Base-by-base conservation (phyloP, 1,140 invertebrate species). In the Acromyrmex charruanus region DNA sequence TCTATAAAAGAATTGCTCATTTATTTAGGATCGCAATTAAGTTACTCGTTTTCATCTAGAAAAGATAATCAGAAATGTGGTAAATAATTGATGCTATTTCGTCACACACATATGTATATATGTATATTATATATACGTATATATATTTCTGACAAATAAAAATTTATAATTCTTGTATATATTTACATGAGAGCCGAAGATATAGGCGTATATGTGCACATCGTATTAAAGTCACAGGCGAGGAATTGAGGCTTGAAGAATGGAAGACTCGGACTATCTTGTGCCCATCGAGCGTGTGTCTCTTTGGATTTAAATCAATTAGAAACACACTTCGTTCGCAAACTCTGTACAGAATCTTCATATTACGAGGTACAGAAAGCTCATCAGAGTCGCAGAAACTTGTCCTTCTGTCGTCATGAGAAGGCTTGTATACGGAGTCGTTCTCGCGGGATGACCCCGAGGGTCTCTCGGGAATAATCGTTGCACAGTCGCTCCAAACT, bases 181-280 rank as follows among this genome's bases (percentile, higher is more conserved):
- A 75, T 75, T 58, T 61, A 77, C 55, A 44, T 18, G 1, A n/a
- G 16, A 66, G 63, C 63, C 31, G 12, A 68, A 44, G n/a, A 14
- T 68, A 44, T 68, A 68, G 18, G 18, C 25, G 25, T 63, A 63
- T 16, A 31, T 12, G 25, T 39, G 65, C 14, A 3, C n/a, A 10
- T 68, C 10, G 35, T 68, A 21, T 35, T 66, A 68, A 44, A 44
- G 65, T 39, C n/a, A 14, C n/a, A 44, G 21, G 9, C 35, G 16
- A 61, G 74, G 55, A 39, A 77, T 35, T 68, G 28, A 58, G 39
- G 49, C 31, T 68, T 77, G 4, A 35, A 86, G 86, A 58, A 65
- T 90, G 82, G 71, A 90, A 90, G 77, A 90, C 86, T 74, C 59
- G 87, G 55, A 65, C 6, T 86, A 82, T 82, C 28, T 90, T 79